Evolutionary conservation across 2,888 invertebrate genomes (phyloP).

Genomic region (Rhagonycha fulva): DNA sequence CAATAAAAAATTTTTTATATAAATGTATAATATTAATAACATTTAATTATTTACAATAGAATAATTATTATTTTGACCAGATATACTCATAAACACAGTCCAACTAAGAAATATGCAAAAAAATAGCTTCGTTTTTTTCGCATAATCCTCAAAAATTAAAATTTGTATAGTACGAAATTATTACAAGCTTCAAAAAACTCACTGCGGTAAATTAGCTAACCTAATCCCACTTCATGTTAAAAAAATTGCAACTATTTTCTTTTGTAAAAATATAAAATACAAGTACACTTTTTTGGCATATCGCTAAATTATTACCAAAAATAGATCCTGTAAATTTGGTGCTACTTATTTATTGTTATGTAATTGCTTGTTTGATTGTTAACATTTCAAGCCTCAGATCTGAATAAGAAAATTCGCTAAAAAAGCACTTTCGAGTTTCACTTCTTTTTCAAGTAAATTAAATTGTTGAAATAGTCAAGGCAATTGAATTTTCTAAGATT

Average conservation of each 20-base stretch:
- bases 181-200: neutral
- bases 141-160: neutral
- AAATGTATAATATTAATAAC: constrained; percentile 50
- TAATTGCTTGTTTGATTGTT: constrained; percentile 8
- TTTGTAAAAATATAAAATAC: constrained; percentile 12
- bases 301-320: constrained; percentile 29
- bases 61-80: constrained; percentile 52
- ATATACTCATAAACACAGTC: constrained; percentile 52
- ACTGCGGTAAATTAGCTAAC: neutral
- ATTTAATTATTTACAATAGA: constrained; percentile 49
- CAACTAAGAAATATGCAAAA: constrained; percentile 42
- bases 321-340: constrained; percentile 24
- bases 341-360: constrained; percentile 17
- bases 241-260: neutral
- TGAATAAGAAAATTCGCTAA: neutral
- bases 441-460: neutral
- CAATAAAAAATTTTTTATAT: constrained; percentile 43
- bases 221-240: neutral
- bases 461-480: neutral
- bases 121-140: neutral
- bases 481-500: neutral
- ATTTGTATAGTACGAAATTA: neutral
- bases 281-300: constrained; percentile 31
- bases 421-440: neutral
- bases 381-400: neutral